Evolutionary conservation across 2,113 vertebrate species (phyloP), one percentile per base, ranked within the genome.

Genomic region (Psilopsiagon aurifrons): DNA sequence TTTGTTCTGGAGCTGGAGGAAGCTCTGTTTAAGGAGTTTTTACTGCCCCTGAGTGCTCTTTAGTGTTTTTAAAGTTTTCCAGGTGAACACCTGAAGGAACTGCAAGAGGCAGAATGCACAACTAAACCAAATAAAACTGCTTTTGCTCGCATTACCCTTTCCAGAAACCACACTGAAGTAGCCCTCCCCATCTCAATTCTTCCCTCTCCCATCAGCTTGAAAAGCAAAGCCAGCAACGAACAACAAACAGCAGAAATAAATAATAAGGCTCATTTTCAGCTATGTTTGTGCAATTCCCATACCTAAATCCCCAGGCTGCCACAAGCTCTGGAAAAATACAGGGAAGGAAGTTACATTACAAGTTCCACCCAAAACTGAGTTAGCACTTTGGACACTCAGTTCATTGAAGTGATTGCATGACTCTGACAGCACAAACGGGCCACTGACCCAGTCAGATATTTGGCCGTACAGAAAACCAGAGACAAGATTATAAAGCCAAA

Each of bases 321-420:
- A 85, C 79, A 74, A 78, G 79, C 90, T 95, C 77, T 95, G 84
- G 91, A 95, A 97, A 96, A 97, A 97, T 91, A 97, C 93, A 90
- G 86, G 95, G 87, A 95, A 97, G 95, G 95, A 97, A 97, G 96
- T 94, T 91, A 82, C 92, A 91, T 95, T 95, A 92, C 73, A 46
- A 95, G 91, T 93, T 95, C 94, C 92, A 97, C 88, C 93, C 96
- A 90, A 92, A 94, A 94, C 67, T 94, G 92, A 96, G 86, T 85
- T 89, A 94, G 95, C 79, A 90, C 44, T 95, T 96, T 9, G 96
- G 86, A 92, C 90, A 24, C 70, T 95, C 66, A 54, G 70, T 83
- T 95, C 88, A 91, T 63, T 94, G 83, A 95, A 89, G 94, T 25
- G 66, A 92, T 54, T 13, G 2, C 51, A 82, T 70, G 94, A 94